Conservation (phyloP, 2,113 vertebrate species). For the Rhynchomys soricoides region DNA sequence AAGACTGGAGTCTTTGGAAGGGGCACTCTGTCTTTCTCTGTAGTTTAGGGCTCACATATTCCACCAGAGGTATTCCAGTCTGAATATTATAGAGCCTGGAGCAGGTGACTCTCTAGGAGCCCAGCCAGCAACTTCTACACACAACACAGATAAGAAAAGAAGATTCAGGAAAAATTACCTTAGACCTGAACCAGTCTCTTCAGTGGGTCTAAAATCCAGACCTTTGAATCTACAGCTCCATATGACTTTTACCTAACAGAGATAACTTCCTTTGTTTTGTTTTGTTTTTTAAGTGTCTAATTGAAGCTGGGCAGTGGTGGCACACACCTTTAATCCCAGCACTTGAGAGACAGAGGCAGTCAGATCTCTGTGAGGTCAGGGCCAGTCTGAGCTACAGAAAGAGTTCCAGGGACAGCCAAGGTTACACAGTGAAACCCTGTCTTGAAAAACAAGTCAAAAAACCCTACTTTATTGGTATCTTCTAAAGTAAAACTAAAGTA, state of each 20-base stretch:
- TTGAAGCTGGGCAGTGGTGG: neutral
- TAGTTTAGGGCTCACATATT: neutral
- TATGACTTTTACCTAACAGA: neutral
- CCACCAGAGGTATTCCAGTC: neutral
- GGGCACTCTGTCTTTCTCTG: neutral
- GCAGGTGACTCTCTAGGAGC: neutral
- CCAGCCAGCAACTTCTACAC: neutral
- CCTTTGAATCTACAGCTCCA: conserved; percentile 35
- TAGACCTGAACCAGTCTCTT: neutral
- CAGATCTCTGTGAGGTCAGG: neutral
- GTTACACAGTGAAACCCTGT: neutral
- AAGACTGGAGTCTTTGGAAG: conserved; percentile 9
- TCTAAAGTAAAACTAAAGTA: conserved; percentile 3
- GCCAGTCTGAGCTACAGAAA: neutral
- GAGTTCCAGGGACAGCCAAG: neutral
- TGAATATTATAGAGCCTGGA: neutral
- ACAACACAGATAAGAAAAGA: conserved; percentile 19
- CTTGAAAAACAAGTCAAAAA: neutral
- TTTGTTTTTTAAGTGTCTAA: neutral
- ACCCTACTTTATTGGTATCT: neutral
- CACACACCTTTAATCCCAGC: neutral
- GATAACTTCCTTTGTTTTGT: neutral
- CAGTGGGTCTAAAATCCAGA: conserved; percentile 40
- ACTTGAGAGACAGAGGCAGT: neutral
- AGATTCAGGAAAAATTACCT: neutral